phyloP scores from a whole-genome alignment of 2,113 vertebrate genomes.

The Limnothrissa miodon region DNA sequence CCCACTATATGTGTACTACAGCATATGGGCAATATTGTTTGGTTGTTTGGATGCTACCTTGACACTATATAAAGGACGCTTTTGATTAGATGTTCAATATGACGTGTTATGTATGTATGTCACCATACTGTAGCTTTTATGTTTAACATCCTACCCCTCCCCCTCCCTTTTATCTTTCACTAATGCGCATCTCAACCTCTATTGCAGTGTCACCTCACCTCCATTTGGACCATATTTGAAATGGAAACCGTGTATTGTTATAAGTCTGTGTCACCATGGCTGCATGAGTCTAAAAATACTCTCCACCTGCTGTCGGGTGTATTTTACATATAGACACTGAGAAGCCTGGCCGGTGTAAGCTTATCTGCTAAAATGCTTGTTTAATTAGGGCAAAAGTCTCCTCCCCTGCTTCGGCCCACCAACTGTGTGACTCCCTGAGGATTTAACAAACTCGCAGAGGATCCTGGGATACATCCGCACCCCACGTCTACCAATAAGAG shows the following conservation, averaged over 20 bases:
- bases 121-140: neutral
- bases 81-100: neutral
- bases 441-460: conserved; percentile 23
- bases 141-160: neutral
- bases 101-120: neutral
- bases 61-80: neutral
- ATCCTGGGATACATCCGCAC: conserved; percentile 28
- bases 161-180: no score
- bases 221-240: neutral
- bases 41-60: neutral
- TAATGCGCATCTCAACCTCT: neutral
- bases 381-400: conserved; percentile 29
- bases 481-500: conserved; percentile 27
- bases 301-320: neutral
- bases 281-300: neutral
- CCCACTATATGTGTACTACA: neutral
- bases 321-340: neutral
- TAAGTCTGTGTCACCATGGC: neutral
- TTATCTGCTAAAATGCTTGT: conserved; percentile 13
- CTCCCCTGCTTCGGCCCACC: neutral
- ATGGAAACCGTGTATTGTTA: neutral
- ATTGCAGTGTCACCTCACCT: neutral
- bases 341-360: neutral
- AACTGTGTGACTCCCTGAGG: conserved; percentile 27
- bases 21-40: neutral